Conservation (phyloP, 1,140 invertebrate genomes). For the Helicorthomorpha holstii region DNA sequence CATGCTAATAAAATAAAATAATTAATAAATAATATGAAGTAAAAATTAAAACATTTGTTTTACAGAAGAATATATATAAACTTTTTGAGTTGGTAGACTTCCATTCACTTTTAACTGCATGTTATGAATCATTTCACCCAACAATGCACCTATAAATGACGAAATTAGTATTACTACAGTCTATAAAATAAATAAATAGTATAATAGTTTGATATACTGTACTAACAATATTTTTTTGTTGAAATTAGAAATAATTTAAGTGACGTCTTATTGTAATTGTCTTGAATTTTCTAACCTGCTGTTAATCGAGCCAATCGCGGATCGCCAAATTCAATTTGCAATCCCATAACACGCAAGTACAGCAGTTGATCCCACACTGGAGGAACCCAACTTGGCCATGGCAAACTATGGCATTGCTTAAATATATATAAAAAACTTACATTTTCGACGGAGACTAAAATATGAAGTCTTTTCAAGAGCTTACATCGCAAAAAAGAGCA, state of each 20-base stretch:
- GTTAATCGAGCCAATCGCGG: background rate
- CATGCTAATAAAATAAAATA: background rate
- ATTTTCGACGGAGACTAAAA: too few species aligned
- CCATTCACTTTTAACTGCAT: background rate
- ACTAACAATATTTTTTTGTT: too few species aligned
- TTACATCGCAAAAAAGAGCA: background rate
- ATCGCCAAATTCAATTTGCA: background rate
- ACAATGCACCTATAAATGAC: background rate
- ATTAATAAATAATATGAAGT: too few species aligned
- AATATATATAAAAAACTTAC: background rate
- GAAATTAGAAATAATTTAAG: background rate
- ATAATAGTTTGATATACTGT: too few species aligned
- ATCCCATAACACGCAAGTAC: background rate
- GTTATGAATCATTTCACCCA: conserved; percentile 3
- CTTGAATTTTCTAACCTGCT: background rate
- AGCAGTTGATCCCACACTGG: background rate
- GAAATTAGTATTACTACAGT: too few species aligned
- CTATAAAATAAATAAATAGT: too few species aligned
- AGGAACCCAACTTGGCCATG: background rate
- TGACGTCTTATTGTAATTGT: background rate
- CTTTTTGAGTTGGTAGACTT: background rate
- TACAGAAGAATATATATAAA: background rate
- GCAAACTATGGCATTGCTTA: background rate
- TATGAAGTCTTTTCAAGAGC: background rate
- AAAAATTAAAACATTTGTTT: background rate